phyloP scores from a whole-genome alignment of 2,113 vertebrate species.

The Seriola rivoliana region DNA sequence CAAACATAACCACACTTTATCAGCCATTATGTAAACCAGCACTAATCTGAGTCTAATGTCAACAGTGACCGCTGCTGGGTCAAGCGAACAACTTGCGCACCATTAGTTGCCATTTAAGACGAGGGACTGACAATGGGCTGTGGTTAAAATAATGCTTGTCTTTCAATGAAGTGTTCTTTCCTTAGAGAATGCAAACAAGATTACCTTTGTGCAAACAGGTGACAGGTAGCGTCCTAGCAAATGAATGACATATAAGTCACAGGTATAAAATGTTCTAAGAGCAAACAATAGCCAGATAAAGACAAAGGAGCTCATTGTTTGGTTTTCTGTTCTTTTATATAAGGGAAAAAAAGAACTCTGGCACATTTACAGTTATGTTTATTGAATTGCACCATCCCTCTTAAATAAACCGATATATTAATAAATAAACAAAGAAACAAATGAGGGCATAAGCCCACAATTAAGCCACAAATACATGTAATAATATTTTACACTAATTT shows the following conservation, averaged over 20 bases:
- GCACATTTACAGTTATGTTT: too few species aligned
- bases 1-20: conserved; percentile 68
- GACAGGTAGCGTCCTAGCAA: not conserved
- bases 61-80: conserved; percentile 63
- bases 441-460: too few species aligned
- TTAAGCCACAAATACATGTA: too few species aligned
- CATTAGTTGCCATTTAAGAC: conserved; percentile 39
- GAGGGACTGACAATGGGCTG: conserved; percentile 9
- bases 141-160: conserved; percentile 9
- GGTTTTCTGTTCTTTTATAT: not conserved
- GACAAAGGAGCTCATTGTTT: not conserved
- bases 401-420: not conserved
- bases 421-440: not conserved
- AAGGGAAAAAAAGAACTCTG: not conserved
- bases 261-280: not conserved
- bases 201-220: conserved; percentile 16
- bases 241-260: not conserved
- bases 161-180: not conserved
- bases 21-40: conserved; percentile 75
- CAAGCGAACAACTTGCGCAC: conserved; percentile 37
- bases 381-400: too few species aligned
- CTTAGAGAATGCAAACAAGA: conserved; percentile 25
- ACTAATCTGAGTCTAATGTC: conserved; percentile 74
- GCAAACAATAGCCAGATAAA: not conserved
- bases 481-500: too few species aligned